Evolutionary conservation across 2,113 vertebrate species (phyloP).

Genomic region (Neodon shergylaensis): DNA sequence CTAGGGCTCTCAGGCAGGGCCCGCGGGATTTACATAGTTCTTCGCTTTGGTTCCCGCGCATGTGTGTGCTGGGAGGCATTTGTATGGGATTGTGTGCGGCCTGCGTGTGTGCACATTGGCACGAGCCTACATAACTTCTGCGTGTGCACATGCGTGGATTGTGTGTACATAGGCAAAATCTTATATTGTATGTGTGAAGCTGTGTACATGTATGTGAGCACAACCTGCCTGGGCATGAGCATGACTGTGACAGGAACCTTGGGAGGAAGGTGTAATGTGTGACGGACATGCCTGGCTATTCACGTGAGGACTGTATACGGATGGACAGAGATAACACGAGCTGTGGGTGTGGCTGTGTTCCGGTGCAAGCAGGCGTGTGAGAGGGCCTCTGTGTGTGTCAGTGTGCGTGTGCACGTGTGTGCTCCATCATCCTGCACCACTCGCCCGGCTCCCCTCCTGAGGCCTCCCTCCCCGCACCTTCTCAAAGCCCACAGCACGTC

Average conservation of each 20-base stretch:
- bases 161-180: neutral
- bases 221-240: neutral
- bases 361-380: neutral
- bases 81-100: slow-evolving; percentile 85
- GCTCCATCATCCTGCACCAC: slow-evolving; percentile 33
- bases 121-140: neutral
- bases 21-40: slow-evolving; percentile 80
- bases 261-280: neutral
- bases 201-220: neutral
- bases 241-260: neutral
- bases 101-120: slow-evolving; percentile 70
- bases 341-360: neutral
- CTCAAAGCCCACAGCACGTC: slow-evolving; percentile 64
- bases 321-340: neutral
- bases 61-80: slow-evolving; percentile 80
- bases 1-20: slow-evolving; percentile 63
- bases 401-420: neutral
- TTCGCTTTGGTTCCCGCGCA: slow-evolving; percentile 44
- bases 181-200: neutral
- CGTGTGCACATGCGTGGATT: neutral
- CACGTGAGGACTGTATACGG: neutral
- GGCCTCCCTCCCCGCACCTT: neutral
- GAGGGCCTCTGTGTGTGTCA: neutral
- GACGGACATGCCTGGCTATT: neutral
- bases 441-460: neutral